Evolutionary conservation across 2,888 invertebrate species (phyloP), one percentile per base, ranked within the genome.

Genomic region (Graphium colonna): DNA sequence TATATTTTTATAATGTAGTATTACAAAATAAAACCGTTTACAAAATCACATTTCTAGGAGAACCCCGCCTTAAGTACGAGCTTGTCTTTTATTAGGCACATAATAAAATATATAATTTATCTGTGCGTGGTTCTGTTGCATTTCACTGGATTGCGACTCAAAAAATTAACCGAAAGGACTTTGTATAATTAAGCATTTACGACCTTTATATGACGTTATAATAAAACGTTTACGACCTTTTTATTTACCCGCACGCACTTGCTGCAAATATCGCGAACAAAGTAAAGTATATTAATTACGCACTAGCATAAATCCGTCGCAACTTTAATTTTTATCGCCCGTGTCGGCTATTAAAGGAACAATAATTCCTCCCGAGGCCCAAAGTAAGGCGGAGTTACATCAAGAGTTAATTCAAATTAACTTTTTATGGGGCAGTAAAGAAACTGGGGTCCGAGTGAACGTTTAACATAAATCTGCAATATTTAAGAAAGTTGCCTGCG

Each of bases 391-490:
- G 56, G 58, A 63, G 64, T 79, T 79, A 78, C 77, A 71, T 68
- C 71, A 68, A 79, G 73, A 81, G 75, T 82, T 82, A 82, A 84
- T 82, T 80, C 71, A 72, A 77, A 79, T 80, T 82, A 77, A 76
- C 75, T 79, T 81, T 75, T 75, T 73, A 74, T 70, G 71, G 53
- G 63, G 70, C 67, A 64, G 71, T 75, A 75, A 74, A 72, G 52
- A 70, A 69, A 62, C 65, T 60, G 58, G 58, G 67, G 67, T 64
- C 66, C 65, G 59, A 61, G 62, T 60, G 61, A 68, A 60, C 73
- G 69, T 70, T 83, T 82, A 79, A 75, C 81, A 82, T 83, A 82
- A 84, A 82, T 83, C 78, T 82, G 76, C 77, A 82, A 82, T 79
- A 77, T 78, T 79, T 76, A 79, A 77, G 64, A 59, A 74, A 77